A percentile compares a stretch with the other conserved stretches of the same genome.
Evolutionary conservation across 2,113 vertebrate genomes (phyloP).

Genomic region (Nannobrachium achirus): DNA sequence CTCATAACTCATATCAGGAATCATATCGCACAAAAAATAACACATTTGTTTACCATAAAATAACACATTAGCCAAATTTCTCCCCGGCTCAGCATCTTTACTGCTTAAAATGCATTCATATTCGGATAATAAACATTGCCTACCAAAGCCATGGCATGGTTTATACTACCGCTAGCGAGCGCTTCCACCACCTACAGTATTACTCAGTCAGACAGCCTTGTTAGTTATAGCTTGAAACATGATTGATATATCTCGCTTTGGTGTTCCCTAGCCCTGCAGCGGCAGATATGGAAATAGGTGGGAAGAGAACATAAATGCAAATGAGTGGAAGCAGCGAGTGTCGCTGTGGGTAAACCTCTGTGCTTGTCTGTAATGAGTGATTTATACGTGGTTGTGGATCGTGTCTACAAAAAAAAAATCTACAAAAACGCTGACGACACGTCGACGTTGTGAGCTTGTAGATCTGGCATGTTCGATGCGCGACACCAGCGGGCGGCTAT

Average conservation of each 20-base stretch:
- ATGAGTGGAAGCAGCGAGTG: constrained; percentile 33
- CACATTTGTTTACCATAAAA: neutral
- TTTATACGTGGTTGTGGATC: constrained; percentile 6
- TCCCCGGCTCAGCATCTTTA: too few species aligned
- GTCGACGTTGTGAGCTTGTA: too few species aligned
- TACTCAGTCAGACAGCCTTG: constrained; percentile 37
- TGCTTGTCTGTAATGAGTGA: constrained; percentile 22
- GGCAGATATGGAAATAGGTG: constrained; percentile 55
- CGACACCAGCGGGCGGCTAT: too few species aligned
- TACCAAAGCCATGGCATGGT: neutral
- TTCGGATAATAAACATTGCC: neutral
- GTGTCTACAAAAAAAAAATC: neutral
- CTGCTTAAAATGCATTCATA: too few species aligned
- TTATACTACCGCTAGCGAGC: neutral
- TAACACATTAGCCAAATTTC: too few species aligned
- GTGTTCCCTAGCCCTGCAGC: constrained; percentile 7
- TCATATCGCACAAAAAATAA: neutral
- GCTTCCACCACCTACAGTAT: neutral
- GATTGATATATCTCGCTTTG: constrained; percentile 42
- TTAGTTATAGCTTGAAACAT: constrained; percentile 40
- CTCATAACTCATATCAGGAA: too few species aligned
- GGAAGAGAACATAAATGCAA: constrained; percentile 54
- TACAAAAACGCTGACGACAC: neutral
- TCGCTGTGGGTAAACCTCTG: constrained; percentile 59
- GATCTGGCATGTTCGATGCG: too few species aligned